Conservation (phyloP, 2,797 vertebrate species). For the Girardinus metallicus region DNA sequence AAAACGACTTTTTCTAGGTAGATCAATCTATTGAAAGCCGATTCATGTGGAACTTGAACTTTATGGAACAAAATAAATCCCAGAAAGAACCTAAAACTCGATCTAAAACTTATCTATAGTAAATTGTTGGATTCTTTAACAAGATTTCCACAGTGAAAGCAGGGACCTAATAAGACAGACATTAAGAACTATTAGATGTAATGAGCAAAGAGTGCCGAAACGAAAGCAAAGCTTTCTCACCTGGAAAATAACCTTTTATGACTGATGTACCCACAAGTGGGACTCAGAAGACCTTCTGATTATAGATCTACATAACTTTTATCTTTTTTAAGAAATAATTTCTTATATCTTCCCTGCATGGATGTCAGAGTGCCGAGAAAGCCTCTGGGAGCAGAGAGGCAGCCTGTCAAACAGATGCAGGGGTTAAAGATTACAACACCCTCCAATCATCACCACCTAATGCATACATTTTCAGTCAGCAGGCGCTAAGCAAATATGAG, state of each 20-base stretch:
- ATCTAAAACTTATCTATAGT: not conserved
- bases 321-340: not conserved
- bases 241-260: not conserved
- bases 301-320: constrained; percentile 18
- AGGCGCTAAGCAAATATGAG: constrained; percentile 59
- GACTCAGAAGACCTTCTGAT: constrained; percentile 3
- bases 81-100: not conserved
- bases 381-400: constrained; percentile 51
- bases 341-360: constrained; percentile 37
- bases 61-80: not conserved
- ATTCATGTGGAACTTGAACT: not conserved
- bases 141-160: not conserved
- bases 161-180: not conserved
- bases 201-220: not conserved
- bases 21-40: not conserved
- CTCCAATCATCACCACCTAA: constrained; percentile 68
- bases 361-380: constrained; percentile 19
- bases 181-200: not conserved
- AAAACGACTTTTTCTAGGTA: not conserved
- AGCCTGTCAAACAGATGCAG: constrained; percentile 60
- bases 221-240: not conserved
- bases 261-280: not conserved
- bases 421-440: constrained; percentile 73
- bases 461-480: constrained; percentile 71
- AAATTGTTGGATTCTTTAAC: not conserved